Base-by-base conservation (phyloP, 2,113 vertebrate species). In the Scytalopus superciliaris region DNA sequence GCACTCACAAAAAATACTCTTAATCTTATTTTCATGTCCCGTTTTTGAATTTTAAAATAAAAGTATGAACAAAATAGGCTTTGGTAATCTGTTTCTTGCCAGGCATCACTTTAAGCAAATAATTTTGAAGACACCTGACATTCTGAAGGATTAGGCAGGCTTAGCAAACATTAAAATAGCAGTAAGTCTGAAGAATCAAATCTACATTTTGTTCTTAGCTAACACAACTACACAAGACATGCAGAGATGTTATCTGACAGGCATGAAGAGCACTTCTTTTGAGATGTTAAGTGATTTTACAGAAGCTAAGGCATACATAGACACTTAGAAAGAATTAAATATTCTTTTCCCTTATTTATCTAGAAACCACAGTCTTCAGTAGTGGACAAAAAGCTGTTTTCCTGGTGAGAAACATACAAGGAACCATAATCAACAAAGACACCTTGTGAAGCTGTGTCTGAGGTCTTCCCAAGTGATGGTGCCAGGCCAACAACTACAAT, bases 151-250 rank as follows among this genome's bases (percentile, higher is more conserved):
- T 56, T 67, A 89, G 33, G 42, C 28, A 88, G 59, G 47, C 60
- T 89, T 92, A 82, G 64, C 64, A 82, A 92, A 78, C 37, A 63
- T 67, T 63, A 84, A 92, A 86, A 94, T 57, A 76, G 66, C 64
- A 63, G 2, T 70, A 45, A 59, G 35, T 62, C 74, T 79, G 66
- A 84, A 55, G 17, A 62, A 69, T 59, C 72, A 59, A 74, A 83
- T 44, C 67, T 53, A 78, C 5, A 0, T 90, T 86, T 82, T 78
- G n/a, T 74, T 87, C 66, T 62, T 74, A 63, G 55, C 66, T 63
- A 90, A 44, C 37, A 83, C 31, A 62, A 67, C 76, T 27, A 72
- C 60, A 30, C 12, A 73, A 68, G 73, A 74, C 42, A 47, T 21
- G 22, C 3, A 68, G 92, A 83, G 60, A 50, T 45, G 47, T 77